A percentile compares a stretch with the other conserved stretches of the same genome.
Evolutionary conservation across 2,113 vertebrate genomes (phyloP).

Genomic region (Eudorcas thomsonii): DNA sequence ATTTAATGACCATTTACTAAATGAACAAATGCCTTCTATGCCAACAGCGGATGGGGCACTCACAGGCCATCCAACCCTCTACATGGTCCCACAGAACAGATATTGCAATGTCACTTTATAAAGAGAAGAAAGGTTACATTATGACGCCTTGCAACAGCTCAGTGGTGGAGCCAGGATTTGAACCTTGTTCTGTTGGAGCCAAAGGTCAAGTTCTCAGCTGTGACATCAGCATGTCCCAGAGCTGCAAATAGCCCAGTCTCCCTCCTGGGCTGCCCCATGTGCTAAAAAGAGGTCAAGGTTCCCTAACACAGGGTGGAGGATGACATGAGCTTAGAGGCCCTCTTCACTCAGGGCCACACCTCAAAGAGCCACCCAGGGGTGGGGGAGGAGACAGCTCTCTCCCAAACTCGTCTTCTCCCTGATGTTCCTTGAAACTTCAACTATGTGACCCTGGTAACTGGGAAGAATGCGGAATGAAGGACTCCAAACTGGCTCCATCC

Average conservation of each 20-base stretch:
- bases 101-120: neutral
- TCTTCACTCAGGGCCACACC: neutral
- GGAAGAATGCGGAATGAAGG: neutral
- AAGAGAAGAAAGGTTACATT: neutral
- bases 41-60: fast-evolving
- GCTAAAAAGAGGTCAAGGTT: neutral
- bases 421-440: neutral
- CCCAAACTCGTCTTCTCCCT: neutral
- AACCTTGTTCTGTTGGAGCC: neutral
- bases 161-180: neutral
- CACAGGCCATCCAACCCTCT: neutral
- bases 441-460: neutral
- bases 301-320: neutral
- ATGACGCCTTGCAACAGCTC: neutral
- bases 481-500: neutral
- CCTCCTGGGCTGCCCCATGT: neutral
- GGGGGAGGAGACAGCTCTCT: neutral
- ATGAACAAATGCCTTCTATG: neutral
- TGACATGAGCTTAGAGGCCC: neutral
- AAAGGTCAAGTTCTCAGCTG: neutral
- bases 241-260: neutral
- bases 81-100: neutral
- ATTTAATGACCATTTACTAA: too few species aligned
- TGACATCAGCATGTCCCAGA: neutral
- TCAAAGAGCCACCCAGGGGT: neutral